Conservation (phyloP, 2,797 vertebrate species). For the Stomatorhinus walkeri region DNA sequence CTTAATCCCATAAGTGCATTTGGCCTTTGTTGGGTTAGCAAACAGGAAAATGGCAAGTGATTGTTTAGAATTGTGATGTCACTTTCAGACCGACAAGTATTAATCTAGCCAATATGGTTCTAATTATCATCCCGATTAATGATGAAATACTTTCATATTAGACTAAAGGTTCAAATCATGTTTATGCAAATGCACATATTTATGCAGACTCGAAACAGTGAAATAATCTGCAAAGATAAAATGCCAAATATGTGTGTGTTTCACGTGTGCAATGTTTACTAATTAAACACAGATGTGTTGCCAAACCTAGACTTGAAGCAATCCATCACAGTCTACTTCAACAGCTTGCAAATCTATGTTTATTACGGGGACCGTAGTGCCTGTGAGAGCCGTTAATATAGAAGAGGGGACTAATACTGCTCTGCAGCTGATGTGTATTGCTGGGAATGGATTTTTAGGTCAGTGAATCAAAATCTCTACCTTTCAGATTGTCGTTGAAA, state of each 20-base stretch:
- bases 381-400: not conserved
- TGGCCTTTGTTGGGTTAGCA: constrained; percentile 9
- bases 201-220: not conserved
- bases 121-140: not conserved
- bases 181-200: not conserved
- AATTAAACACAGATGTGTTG: constrained; percentile 24
- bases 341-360: not conserved
- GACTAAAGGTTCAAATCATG: not conserved
- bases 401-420: not conserved
- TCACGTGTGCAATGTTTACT: not conserved
- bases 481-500: not conserved
- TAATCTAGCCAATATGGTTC: not conserved
- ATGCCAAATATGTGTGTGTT: not conserved
- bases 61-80: not conserved
- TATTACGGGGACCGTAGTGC: not conserved
- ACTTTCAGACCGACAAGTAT: not conserved
- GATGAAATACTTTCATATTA: not conserved
- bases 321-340: constrained; percentile 18
- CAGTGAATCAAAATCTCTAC: constrained; percentile 2
- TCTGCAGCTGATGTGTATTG: not conserved
- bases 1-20: not conserved
- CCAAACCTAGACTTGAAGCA: constrained; percentile 1
- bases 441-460: not conserved
- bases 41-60: not conserved
- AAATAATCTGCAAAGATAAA: not conserved